phyloP scores from a whole-genome alignment of 2,797 vertebrate species.

The Pseudotriccus pelzelni region DNA sequence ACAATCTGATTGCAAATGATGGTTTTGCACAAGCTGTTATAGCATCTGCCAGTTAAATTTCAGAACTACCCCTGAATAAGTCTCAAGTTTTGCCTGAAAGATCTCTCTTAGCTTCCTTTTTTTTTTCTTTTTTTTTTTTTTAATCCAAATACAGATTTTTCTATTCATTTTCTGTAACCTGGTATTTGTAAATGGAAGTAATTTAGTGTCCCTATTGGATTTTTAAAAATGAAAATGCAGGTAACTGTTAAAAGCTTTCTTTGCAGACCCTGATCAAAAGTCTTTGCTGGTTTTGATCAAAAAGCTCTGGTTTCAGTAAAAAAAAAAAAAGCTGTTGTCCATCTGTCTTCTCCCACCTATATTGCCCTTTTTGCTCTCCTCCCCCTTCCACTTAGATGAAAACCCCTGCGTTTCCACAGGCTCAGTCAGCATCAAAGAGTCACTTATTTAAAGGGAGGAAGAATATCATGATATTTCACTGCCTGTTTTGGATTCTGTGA shows the following conservation, averaged over 20 bases:
- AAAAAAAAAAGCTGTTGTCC: background rate
- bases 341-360: background rate
- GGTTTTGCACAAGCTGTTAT: background rate
- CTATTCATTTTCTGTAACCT: background rate
- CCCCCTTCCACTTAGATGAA: background rate
- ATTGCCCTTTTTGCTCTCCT: background rate
- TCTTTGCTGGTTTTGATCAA: background rate
- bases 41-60: background rate
- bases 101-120: background rate
- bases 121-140: background rate
- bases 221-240: background rate
- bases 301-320: background rate
- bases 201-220: background rate
- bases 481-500: slow-evolving; percentile 56
- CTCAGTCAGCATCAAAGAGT: background rate
- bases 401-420: background rate
- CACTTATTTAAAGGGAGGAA: slow-evolving; percentile 3
- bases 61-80: background rate
- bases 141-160: background rate
- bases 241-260: background rate
- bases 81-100: background rate
- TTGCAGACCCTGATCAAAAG: background rate
- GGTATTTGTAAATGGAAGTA: background rate
- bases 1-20: background rate
- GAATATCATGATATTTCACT: slow-evolving; percentile 6